phyloP scores from a whole-genome alignment of 2,888 invertebrate species.

The Drosophila greeni region DNA sequence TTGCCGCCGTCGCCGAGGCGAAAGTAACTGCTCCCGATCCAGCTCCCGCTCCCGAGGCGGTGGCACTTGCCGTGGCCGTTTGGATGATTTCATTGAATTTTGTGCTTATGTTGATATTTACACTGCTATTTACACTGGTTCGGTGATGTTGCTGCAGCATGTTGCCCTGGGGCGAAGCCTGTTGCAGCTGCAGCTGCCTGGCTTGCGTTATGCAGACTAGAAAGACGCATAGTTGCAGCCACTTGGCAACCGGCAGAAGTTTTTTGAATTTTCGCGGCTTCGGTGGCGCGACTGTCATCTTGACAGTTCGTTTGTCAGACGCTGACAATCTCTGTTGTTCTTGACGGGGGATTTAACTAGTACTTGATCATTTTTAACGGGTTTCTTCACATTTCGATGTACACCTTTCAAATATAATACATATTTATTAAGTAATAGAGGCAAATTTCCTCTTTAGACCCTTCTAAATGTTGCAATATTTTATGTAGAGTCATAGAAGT shows the following conservation, averaged over 20 bases:
- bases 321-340: conserved; percentile 54
- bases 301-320: conserved; percentile 72
- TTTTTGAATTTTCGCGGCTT: conserved; percentile 41
- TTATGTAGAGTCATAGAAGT: neutral
- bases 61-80: conserved; percentile 48
- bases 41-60: conserved; percentile 37
- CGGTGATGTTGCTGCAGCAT: conserved; percentile 61
- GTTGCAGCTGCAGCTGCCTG: conserved; percentile 53
- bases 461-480: conserved; percentile 25
- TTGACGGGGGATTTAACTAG: conserved; percentile 39
- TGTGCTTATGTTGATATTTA: conserved; percentile 69
- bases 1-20: conserved; percentile 39
- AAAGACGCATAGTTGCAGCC: conserved; percentile 62
- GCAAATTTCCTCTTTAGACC: neutral
- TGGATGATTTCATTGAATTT: conserved; percentile 73
- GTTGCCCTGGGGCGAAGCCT: conserved; percentile 49
- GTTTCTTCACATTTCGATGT: conserved; percentile 25
- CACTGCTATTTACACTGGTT: conserved; percentile 72
- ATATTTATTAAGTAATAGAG: neutral
- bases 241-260: conserved; percentile 36
- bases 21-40: conserved; percentile 38
- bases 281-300: conserved; percentile 63
- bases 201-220: conserved; percentile 64
- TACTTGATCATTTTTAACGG: conserved; percentile 46
- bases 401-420: neutral